A percentile compares a stretch with the other conserved stretches of the same genome.
Evolutionary conservation across 35 echinoderm and acorn worm genomes (phyloP).

Genomic region (Chiridota heheva): DNA sequence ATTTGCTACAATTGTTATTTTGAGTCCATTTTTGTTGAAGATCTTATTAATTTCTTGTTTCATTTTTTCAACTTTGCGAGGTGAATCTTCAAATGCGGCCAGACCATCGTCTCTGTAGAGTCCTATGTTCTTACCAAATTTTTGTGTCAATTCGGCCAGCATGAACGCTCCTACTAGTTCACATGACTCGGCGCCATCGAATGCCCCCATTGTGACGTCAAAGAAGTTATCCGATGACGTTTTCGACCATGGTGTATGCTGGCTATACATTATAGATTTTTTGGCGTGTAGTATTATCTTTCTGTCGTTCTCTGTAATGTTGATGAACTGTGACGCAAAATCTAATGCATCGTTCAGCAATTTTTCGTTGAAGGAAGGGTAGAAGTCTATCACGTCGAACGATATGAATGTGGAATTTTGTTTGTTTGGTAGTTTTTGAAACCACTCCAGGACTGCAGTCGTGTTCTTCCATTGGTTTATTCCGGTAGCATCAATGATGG

Average conservation of each 20-base stretch:
- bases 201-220: constrained; percentile 36
- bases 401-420: background rate
- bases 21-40: background rate
- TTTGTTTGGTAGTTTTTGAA: background rate
- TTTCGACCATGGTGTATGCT: constrained; percentile 25
- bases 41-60: no score
- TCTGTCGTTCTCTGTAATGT: background rate
- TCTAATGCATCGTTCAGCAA: constrained; percentile 42
- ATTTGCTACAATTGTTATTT: no score
- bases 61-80: background rate
- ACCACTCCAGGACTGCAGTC: constrained; percentile 25
- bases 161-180: constrained; percentile 32
- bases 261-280: constrained; percentile 10
- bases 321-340: constrained; percentile 17
- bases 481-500: background rate
- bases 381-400: constrained; percentile 32
- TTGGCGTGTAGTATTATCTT: constrained; percentile 30
- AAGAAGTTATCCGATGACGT: constrained; percentile 21
- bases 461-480: constrained; percentile 47
- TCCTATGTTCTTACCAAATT: background rate
- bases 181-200: constrained; percentile 33
- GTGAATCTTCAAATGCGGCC: background rate
- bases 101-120: background rate
- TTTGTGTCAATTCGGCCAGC: no score
- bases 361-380: constrained; percentile 17